phyloP scores from a whole-genome alignment of 2,113 vertebrate genomes.

The Nesogale talazaci region DNA sequence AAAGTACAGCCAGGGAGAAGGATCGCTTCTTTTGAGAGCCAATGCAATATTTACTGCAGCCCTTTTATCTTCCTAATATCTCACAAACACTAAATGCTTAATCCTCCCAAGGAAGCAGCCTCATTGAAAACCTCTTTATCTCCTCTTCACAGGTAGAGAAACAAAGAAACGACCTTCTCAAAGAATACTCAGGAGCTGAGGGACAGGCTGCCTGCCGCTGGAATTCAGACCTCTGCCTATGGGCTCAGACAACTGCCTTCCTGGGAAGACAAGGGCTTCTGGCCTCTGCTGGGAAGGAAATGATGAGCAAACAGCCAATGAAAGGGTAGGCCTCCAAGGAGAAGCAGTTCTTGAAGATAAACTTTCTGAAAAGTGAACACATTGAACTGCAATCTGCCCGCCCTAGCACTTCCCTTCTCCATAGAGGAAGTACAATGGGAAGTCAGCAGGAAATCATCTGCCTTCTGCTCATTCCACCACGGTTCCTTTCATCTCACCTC shows the following conservation, averaged over 20 bases:
- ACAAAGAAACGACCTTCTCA: conserved; percentile 60
- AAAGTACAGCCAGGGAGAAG: neutral
- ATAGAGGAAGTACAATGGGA: conserved; percentile 1
- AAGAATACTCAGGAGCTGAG: neutral
- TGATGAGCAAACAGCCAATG: conserved; percentile 30
- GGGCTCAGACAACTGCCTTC: neutral
- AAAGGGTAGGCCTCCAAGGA: conserved; percentile 56
- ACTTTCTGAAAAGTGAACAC: conserved; percentile 67
- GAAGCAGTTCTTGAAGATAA: conserved; percentile 57
- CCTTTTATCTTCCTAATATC: conserved; percentile 58
- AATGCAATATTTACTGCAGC: neutral
- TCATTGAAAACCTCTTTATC: conserved; percentile 56
- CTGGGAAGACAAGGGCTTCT: conserved; percentile 14
- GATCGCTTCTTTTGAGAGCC: neutral
- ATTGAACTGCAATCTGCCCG: conserved; percentile 22
- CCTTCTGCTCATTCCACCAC: neutral
- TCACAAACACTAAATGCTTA: conserved; percentile 45
- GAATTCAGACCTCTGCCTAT: neutral
- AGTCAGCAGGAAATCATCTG: neutral
- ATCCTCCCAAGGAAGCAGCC: conserved; percentile 35
- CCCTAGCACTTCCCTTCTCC: neutral
- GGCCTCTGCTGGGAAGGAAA: conserved; percentile 47
- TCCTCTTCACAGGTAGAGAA: conserved; percentile 31
- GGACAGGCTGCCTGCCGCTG: neutral
- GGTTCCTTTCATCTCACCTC: conserved; percentile 32